Base-by-base conservation (phyloP, 1,140 invertebrate genomes). In the Globodera ellingtonae region DNA sequence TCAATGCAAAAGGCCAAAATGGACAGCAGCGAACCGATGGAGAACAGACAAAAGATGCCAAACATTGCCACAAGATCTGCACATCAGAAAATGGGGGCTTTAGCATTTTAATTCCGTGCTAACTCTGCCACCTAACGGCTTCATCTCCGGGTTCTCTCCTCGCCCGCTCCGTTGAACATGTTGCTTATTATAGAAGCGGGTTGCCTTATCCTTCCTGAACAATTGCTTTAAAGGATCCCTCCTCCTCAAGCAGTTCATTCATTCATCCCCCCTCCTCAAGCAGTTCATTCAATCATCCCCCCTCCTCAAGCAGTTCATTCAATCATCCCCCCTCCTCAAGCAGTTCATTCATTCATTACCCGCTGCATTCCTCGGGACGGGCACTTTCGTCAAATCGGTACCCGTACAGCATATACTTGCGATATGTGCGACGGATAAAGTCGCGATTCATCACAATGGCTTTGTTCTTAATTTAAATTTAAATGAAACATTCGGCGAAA, bases 371-470 rank as follows among this genome's bases (percentile, higher is more conserved):
- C 18, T 65, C n/a, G 59, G 59, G 50, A 18, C 71, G 71, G 8
- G 24, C 52, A 13, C 67, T 47, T 67, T 35, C 62, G 21, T 65
- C 67, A 47, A 46, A 67, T 35, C 65, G 74, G 56, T 67, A 65
- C 24, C 47, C 50, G 52, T 66, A 75, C 0, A 52, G 44, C 62
- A 56, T 75, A 21, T 83, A 85, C 56, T 85, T 83, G n/a, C 67
- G 24, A 66, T 80, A 82, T 9, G 84, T 84, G n/a, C 83, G 59
- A n/a, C 82, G 66, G n/a, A 83, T 73, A 69, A 83, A 83, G 66
- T 84, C 82, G 10, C 83, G 46, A 46, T 83, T 84, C 83, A 76
- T 81, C 66, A 85, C 69, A 44, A 83, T 83, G n/a, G 82, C 83
- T 13, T 79, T 35, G n/a, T 83, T 82, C 66, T 84, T 80, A 18